Evolutionary conservation across 2,888 invertebrate genomes (phyloP).

Genomic region (Ommatoiulus sabulosus): DNA sequence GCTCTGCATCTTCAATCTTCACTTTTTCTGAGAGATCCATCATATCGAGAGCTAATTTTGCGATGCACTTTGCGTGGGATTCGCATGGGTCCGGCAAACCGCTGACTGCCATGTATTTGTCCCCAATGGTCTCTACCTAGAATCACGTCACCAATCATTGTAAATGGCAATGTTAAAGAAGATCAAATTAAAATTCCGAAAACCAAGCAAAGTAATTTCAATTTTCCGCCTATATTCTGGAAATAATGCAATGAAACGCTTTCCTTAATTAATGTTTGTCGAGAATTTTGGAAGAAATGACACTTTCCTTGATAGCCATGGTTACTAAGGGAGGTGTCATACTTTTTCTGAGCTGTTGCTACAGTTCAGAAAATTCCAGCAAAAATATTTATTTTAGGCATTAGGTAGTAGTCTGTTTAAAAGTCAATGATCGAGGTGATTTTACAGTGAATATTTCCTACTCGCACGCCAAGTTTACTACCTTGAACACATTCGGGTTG

Average conservation of each 20-base stretch:
- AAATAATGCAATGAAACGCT: too few relatives aligned
- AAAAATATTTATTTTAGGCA: not conserved
- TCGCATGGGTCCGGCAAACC: slow-evolving; percentile 92
- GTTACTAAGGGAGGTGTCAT: too few relatives aligned
- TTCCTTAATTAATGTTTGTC: too few relatives aligned
- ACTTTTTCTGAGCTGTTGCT: too few relatives aligned
- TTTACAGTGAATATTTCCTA: too few relatives aligned
- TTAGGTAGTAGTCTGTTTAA: not conserved
- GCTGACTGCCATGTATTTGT: slow-evolving; percentile 98
- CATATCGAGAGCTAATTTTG: slow-evolving; percentile 90
- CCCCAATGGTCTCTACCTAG: slow-evolving; percentile 96
- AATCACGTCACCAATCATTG: not conserved
- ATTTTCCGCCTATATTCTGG: too few relatives aligned
- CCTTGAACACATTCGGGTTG: slow-evolving; percentile 96
- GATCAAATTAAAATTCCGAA: too few relatives aligned
- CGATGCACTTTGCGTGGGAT: slow-evolving; percentile 91
- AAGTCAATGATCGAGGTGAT: too few relatives aligned
- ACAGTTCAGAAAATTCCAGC: not conserved
- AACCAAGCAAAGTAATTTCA: too few relatives aligned
- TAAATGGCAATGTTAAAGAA: too few relatives aligned
- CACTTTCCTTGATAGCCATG: too few relatives aligned
- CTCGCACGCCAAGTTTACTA: slow-evolving; percentile 65
- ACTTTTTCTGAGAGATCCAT: slow-evolving; percentile 92
- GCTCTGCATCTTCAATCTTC: slow-evolving; percentile 83
- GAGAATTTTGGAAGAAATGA: too few relatives aligned